Conservation (phyloP, 2,888 invertebrate genomes). For the Drosophila pseudotakahashii region DNA sequence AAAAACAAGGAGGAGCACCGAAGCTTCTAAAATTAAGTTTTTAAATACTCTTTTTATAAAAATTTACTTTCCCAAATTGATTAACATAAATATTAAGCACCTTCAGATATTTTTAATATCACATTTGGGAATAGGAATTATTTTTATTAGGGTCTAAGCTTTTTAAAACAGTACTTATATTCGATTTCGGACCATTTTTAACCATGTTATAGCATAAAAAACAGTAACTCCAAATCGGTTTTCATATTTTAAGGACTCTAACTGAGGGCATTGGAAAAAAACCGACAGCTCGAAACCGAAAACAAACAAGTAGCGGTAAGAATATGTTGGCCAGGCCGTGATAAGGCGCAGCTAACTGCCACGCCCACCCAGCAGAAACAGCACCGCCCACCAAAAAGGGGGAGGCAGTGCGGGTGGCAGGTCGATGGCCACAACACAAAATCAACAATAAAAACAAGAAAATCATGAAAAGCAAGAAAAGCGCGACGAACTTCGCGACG, state of each 20-base stretch:
- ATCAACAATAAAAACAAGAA: slow-evolving; percentile 38
- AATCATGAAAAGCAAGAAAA: slow-evolving; percentile 48
- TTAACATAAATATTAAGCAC: no score
- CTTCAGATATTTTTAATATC: no score
- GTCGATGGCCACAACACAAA: slow-evolving; percentile 50
- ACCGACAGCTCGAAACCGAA: slow-evolving; percentile 3
- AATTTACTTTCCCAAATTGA: no score
- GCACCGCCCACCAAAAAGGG: not conserved
- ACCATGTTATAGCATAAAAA: not conserved
- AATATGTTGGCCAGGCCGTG: slow-evolving; percentile 72
- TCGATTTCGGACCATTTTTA: no score
- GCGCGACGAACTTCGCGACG: slow-evolving; percentile 66
- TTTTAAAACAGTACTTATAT: no score
- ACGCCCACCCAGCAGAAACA: slow-evolving; percentile 11
- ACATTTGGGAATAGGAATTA: no score
- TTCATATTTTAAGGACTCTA: not conserved
- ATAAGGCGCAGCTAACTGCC: slow-evolving; percentile 59
- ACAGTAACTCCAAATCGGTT: no score
- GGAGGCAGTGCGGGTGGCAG: slow-evolving; percentile 13
- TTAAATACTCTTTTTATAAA: slow-evolving; percentile 6
- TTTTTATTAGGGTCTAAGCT: no score
- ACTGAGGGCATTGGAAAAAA: not conserved
- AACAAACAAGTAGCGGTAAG: slow-evolving; percentile 71
- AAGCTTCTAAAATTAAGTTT: not conserved
- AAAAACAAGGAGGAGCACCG: slow-evolving; percentile 6